Evolutionary conservation across 2,888 invertebrate species (phyloP).

Genomic region (Megaustenia siamemsis): DNA sequence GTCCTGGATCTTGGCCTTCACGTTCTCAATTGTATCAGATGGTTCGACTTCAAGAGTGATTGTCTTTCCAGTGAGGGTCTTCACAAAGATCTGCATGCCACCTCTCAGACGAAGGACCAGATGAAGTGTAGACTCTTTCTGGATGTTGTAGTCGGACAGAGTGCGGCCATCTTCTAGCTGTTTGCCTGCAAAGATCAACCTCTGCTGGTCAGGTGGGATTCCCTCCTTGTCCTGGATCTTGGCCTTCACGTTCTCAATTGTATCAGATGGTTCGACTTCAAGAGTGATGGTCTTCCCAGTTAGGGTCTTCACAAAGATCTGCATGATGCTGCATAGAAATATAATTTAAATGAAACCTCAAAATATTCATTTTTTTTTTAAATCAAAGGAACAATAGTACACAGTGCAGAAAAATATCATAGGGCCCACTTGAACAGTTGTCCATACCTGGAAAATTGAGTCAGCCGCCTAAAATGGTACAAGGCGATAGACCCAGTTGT

Average conservation of each 20-base stretch:
- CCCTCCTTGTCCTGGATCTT: slow-evolving; percentile 82
- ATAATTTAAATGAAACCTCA: too few relatives aligned
- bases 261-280: slow-evolving; percentile 5
- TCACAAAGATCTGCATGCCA: slow-evolving; percentile 80
- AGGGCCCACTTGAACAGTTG: too few relatives aligned
- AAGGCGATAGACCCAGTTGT: too few relatives aligned
- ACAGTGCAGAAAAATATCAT: too few relatives aligned
- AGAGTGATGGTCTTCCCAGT: slow-evolving; percentile 55
- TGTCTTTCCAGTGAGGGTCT: slow-evolving; percentile 78
- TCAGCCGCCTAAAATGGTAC: too few relatives aligned
- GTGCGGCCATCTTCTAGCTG: slow-evolving; percentile 97
- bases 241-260: slow-evolving; percentile 13
- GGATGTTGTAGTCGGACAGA: slow-evolving; percentile 90
- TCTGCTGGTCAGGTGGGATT: slow-evolving; percentile 87
- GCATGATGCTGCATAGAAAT: slow-evolving; percentile 77
- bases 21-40: slow-evolving; percentile 95
- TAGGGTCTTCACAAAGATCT: slow-evolving; percentile 65
- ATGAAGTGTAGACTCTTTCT: slow-evolving; percentile 96
- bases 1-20: slow-evolving; percentile 83
- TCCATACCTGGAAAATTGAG: too few relatives aligned
- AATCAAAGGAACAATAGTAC: too few relatives aligned
- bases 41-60: slow-evolving; percentile 84
- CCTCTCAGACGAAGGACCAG: slow-evolving; percentile 90
- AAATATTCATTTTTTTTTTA: too few relatives aligned
- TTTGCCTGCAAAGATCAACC: slow-evolving; percentile 95